Conservation (phyloP, 2,113 vertebrate species). For the Halichoerus grypus region DNA sequence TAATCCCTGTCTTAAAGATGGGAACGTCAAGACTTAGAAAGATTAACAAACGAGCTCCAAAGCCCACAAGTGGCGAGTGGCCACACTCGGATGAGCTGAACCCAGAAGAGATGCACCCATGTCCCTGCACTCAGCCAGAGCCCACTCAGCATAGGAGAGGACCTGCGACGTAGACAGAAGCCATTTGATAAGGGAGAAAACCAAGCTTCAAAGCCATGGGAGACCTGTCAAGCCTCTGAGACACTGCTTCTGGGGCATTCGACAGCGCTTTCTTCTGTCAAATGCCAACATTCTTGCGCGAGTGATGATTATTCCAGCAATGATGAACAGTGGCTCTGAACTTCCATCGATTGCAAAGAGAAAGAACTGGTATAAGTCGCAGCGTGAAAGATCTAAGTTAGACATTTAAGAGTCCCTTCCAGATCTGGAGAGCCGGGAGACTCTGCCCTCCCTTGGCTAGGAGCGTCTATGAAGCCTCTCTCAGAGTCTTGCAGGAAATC, state of each 20-base stretch:
- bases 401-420: neutral
- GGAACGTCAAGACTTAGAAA: neutral
- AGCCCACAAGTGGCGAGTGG: neutral
- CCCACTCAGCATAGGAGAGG: no score
- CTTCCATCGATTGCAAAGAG: conserved; percentile 1
- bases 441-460: neutral
- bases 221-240: neutral
- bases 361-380: neutral
- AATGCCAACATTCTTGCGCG: neutral
- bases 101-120: rapidly evolving
- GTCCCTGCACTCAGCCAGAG: neutral
- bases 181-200: neutral
- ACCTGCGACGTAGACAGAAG: rapidly evolving
- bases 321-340: neutral
- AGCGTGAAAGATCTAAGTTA: neutral
- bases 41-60: neutral
- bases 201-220: neutral
- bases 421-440: neutral
- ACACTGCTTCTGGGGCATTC: neutral
- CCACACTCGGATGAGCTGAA: neutral
- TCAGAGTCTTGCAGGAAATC: neutral
- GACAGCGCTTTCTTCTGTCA: neutral
- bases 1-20: neutral
- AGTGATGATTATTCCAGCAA: neutral
- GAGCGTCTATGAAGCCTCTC: neutral